phyloP scores from a whole-genome alignment of 1,140 invertebrate genomes.

The Lepidurus apus region DNA sequence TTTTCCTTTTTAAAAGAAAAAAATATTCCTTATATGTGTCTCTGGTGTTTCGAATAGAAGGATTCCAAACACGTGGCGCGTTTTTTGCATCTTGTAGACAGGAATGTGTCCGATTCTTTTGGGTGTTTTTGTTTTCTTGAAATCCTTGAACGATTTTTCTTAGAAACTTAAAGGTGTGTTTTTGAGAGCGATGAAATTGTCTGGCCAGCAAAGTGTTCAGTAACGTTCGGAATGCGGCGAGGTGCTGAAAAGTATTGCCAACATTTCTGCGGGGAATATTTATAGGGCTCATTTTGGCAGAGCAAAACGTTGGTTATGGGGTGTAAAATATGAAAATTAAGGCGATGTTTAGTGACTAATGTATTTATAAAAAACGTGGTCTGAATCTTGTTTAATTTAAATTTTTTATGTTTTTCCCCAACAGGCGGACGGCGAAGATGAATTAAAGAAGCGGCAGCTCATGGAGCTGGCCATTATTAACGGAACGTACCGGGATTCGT shows the following conservation, averaged over 20 bases:
- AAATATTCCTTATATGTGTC: neutral
- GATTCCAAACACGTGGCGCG: neutral
- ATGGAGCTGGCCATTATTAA: slow-evolving; percentile 99
- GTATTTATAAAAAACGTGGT: neutral
- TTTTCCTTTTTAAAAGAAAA: neutral
- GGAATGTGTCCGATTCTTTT: neutral
- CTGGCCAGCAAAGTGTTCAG: neutral
- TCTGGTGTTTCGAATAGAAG: neutral
- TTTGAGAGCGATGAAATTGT: neutral
- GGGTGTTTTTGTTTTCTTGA: neutral
- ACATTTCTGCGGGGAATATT: neutral
- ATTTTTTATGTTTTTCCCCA: slow-evolving; percentile 37
- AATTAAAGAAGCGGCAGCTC: slow-evolving; percentile 97
- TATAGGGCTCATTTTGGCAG: neutral
- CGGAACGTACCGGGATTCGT: slow-evolving; percentile 95
- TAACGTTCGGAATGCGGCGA: neutral
- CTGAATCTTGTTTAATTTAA: neutral
- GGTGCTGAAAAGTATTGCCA: neutral
- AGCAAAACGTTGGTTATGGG: too few species aligned
- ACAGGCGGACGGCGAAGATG: slow-evolving; percentile 99
- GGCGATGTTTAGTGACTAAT: too few species aligned
- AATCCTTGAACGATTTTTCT: neutral
- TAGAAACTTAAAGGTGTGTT: neutral
- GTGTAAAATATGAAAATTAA: too few species aligned
- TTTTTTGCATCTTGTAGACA: neutral